These are phyloP conservation scores for Cryptotermes secundus DNA, from an alignment of 1,140 invertebrate genomes.

Conservation along the genomic window DNA sequence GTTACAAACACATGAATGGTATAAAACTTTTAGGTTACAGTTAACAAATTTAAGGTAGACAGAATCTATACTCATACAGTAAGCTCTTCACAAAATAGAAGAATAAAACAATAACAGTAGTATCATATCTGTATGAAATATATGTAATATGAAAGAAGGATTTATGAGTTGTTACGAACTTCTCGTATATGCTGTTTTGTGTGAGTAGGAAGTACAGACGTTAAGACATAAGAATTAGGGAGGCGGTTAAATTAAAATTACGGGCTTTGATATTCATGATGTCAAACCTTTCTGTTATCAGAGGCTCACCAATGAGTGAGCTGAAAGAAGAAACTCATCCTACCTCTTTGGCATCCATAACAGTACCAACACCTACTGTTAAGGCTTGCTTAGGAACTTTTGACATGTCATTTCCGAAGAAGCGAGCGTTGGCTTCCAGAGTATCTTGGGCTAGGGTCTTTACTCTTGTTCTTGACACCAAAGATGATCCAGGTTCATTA, in stretches of 20 bases:
- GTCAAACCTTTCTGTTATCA: background rate
- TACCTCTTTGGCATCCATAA: conserved; percentile 97
- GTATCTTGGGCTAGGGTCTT: conserved; percentile 97
- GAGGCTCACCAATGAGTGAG: background rate
- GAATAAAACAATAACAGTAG: no score
- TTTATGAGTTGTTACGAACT: no score
- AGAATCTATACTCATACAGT: no score
- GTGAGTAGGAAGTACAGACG: no score
- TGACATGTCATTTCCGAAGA: conserved; percentile 92
- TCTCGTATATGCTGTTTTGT: no score
- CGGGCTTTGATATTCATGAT: background rate
- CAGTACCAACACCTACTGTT: conserved; percentile 97
- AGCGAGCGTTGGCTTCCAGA: conserved; percentile 93
- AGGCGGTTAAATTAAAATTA: background rate
- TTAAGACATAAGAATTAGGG: no score
- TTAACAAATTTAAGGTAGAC: no score
- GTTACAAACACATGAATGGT: no score
- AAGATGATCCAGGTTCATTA: conserved; percentile 94
- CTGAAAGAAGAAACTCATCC: background rate
- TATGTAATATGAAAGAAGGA: no score
- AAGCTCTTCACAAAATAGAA: no score
- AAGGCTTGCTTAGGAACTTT: conserved; percentile 92
- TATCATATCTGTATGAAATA: no score
- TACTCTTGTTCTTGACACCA: conserved; percentile 90
- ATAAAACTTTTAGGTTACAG: no score